Percentiles rank a stretch among this genome's conserved stretches.
These are phyloP conservation scores for Tamandua tetradactyla DNA, from an alignment of 2,797 vertebrate species.

Conservation along the genomic window DNA sequence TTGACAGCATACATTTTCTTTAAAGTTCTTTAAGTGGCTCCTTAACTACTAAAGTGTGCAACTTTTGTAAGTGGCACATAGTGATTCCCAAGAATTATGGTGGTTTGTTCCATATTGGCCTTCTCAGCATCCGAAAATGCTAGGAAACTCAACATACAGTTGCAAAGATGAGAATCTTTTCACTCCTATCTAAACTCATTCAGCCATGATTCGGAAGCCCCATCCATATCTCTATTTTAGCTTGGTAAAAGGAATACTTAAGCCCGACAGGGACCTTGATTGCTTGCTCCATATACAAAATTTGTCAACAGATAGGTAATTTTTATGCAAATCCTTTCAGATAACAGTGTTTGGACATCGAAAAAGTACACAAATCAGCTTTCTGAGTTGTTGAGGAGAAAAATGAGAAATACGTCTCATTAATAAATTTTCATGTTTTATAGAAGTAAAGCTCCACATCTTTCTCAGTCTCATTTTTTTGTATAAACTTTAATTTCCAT, in stretches of 20 bases:
- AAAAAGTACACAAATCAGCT: background rate
- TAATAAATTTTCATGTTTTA: background rate
- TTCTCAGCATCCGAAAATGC: conserved; percentile 9
- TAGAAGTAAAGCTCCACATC: background rate
- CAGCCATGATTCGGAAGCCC: background rate
- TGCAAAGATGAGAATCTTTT: conserved; percentile 13
- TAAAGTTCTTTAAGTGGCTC: conserved; percentile 23
- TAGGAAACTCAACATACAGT: background rate
- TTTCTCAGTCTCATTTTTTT: background rate
- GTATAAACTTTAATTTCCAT: background rate
- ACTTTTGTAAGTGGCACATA: background rate
- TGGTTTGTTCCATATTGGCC: background rate
- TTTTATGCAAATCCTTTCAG: background rate
- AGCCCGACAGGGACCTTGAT: background rate
- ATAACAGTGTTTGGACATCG: background rate
- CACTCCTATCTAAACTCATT: background rate
- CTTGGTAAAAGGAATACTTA: background rate
- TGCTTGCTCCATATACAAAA: background rate
- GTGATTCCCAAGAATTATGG: background rate
- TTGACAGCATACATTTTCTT: conserved; percentile 37
- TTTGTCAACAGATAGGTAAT: background rate
- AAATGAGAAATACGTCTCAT: background rate
- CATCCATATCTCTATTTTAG: background rate
- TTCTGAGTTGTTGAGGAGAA: background rate
- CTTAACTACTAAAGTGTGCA: background rate